Evolutionary conservation across 2,888 invertebrate genomes (phyloP).

Genomic region (Aspidiotus rigidus): DNA sequence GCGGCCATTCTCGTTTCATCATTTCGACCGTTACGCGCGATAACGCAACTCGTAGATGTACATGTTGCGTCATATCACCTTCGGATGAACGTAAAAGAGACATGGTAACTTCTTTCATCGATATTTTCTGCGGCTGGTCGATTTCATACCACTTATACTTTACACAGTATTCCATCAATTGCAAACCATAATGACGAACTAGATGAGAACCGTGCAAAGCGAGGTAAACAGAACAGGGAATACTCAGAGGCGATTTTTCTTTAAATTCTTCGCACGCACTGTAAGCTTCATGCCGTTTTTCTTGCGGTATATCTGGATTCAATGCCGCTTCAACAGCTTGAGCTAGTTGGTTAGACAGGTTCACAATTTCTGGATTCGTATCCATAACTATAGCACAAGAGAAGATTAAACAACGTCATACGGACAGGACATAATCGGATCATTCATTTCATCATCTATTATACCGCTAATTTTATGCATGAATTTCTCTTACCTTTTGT

Average conservation of each 20-base stretch:
- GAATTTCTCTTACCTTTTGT: too few species aligned
- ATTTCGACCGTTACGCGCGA: slow-evolving; percentile 92
- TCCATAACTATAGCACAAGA: slow-evolving; percentile 5
- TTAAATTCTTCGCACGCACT: slow-evolving; percentile 64
- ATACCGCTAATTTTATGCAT: too few species aligned
- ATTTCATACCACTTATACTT: slow-evolving; percentile 89
- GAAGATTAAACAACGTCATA: too few species aligned
- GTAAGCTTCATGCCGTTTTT: slow-evolving; percentile 69
- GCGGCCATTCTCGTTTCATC: slow-evolving; percentile 95
- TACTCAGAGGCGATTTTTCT: slow-evolving; percentile 64
- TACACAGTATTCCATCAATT: slow-evolving; percentile 84
- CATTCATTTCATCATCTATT: too few species aligned
- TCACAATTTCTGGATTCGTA: slow-evolving; percentile 20
- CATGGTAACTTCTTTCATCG: slow-evolving; percentile 50
- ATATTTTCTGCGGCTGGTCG: slow-evolving; percentile 74
- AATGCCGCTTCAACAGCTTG: slow-evolving; percentile 73
- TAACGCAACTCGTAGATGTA: slow-evolving; percentile 74
- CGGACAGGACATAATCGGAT: too few species aligned
- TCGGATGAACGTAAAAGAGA: slow-evolving; percentile 35
- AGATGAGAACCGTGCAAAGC: slow-evolving; percentile 59
- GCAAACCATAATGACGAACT: slow-evolving; percentile 81
- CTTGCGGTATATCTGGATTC: slow-evolving; percentile 65
- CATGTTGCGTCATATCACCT: slow-evolving; percentile 22
- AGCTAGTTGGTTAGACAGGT: slow-evolving; percentile 47
- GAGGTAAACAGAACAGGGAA: slow-evolving; percentile 72